A percentile compares a stretch with the other conserved stretches of the same genome.
Evolutionary conservation across 2,113 vertebrate genomes (phyloP).

Genomic region (Dipodomys spectabilis): DNA sequence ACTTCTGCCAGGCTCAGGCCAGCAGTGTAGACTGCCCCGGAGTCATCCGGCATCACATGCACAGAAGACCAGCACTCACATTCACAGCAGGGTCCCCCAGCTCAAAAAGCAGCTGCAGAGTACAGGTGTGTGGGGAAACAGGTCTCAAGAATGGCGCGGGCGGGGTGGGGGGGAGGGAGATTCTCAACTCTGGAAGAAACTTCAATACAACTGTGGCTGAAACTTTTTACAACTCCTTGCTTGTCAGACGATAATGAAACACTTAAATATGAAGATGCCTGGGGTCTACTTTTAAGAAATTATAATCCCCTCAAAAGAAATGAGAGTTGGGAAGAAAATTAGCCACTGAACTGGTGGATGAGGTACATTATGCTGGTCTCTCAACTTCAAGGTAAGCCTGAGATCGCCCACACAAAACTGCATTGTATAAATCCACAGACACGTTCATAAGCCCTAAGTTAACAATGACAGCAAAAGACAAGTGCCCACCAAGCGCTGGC

Average conservation of each 20-base stretch:
- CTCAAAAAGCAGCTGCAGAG: background rate
- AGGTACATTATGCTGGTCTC: rapidly evolving
- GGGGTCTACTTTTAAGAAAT: background rate
- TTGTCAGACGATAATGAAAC: background rate
- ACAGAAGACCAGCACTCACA: background rate
- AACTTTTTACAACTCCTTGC: too few species aligned
- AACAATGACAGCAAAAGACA: background rate
- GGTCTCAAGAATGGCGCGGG: rapidly evolving
- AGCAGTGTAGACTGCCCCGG: background rate
- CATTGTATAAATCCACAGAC: background rate
- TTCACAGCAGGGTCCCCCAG: background rate
- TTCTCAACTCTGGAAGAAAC: background rate
- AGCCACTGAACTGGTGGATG: rapidly evolving
- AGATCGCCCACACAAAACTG: background rate
- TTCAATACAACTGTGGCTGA: rapidly evolving
- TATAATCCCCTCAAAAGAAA: too few species aligned
- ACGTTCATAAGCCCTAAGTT: background rate
- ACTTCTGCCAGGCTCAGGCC: background rate
- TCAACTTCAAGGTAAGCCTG: rapidly evolving
- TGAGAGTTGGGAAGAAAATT: too few species aligned
- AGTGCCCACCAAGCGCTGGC: rapidly evolving
- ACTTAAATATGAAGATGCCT: background rate
- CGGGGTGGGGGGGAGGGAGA: too few species aligned
- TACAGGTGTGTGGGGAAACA: too few species aligned
- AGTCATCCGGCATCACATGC: too few species aligned